Conservation (phyloP, 2,888 invertebrate genomes). For the Apodemia mormo region DNA sequence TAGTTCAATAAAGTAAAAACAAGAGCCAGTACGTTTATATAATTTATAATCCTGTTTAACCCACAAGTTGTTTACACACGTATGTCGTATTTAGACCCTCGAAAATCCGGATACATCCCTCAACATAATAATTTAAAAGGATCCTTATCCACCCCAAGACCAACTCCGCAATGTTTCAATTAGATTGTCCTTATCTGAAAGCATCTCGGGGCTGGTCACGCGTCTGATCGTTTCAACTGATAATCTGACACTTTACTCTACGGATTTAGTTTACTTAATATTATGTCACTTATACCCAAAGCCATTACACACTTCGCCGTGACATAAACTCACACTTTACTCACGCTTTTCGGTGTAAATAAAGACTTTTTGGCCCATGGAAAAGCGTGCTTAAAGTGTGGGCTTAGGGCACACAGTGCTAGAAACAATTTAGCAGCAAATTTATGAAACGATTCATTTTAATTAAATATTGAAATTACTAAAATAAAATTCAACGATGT, state of each 20-base stretch:
- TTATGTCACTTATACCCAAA: background rate
- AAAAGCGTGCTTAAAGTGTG: too few species aligned
- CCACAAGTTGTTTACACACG: slow-evolving; percentile 15
- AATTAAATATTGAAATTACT: too few species aligned
- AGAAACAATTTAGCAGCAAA: too few species aligned
- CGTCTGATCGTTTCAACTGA: slow-evolving; percentile 54
- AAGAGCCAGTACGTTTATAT: background rate
- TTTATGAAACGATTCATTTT: too few species aligned
- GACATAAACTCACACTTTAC: too few species aligned
- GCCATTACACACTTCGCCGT: too few species aligned
- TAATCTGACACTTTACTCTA: slow-evolving; percentile 35
- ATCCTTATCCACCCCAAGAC: slow-evolving; percentile 26
- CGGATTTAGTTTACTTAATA: slow-evolving; percentile 7
- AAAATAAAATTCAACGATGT: too few species aligned
- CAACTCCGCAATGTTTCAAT: slow-evolving; percentile 52
- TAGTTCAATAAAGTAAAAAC: background rate
- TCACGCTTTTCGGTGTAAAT: too few species aligned
- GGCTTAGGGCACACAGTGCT: too few species aligned
- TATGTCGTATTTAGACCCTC: slow-evolving; percentile 9
- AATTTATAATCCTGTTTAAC: slow-evolving; percentile 4
- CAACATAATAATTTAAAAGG: slow-evolving; percentile 28
- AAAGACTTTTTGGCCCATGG: too few species aligned
- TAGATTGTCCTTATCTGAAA: slow-evolving; percentile 50
- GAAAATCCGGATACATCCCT: slow-evolving; percentile 16
- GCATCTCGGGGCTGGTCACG: slow-evolving; percentile 44